Evolutionary conservation across 92 coral and sea anemone species (phyloP), one percentile per base, ranked within the genome.

Genomic region (Umimayanthus kanabou): DNA sequence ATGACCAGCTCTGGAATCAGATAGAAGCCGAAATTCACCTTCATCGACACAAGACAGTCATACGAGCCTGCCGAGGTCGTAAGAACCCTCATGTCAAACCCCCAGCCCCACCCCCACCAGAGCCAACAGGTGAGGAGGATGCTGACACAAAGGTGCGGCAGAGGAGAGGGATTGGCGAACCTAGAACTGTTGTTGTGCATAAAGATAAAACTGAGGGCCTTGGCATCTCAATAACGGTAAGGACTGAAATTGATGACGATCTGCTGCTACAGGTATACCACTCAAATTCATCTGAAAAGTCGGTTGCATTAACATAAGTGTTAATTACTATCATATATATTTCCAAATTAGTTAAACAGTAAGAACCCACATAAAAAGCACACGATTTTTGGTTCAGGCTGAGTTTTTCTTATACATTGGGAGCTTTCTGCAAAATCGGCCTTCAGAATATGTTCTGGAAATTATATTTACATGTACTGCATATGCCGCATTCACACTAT

Each of bases 1-100:
- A 97, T 29, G 97, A 97, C 81, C 94, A 94, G 43, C 90, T 97
- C 0, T 97, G 99, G 99, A 95, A 94, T 80, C 99, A 97, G 90
- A 97, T 97, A 73, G 99, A 97, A 88, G 99, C 99, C 14, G 99
- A 97, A 92, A 97, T 97, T 57, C 99, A 97, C 84, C 90, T 97
- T 57, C 99, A 97, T 81, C 86, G 99, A 70, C 99, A 97, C 80
- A 97, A 97, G 85, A 97, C 99, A 45, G 99, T 97, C 20, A 97
- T 97, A 77, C 85, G 99, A 80, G 99, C 99, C 30, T 97, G 99
- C 78, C 81, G 99, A 86, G 99, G 99, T 22, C 95, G 99, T 37
- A 97, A 95, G 88, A 95, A 97, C 85, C 99, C 99, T 15, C 94
- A 92, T 76, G 92, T 90, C 39, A 97, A 97, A 84, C 93, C 99